A percentile compares a stretch with the other conserved stretches of the same genome.
phyloP scores from a whole-genome alignment of 92 coral and sea anemone genomes.

The Isaurus tuberculatus region DNA sequence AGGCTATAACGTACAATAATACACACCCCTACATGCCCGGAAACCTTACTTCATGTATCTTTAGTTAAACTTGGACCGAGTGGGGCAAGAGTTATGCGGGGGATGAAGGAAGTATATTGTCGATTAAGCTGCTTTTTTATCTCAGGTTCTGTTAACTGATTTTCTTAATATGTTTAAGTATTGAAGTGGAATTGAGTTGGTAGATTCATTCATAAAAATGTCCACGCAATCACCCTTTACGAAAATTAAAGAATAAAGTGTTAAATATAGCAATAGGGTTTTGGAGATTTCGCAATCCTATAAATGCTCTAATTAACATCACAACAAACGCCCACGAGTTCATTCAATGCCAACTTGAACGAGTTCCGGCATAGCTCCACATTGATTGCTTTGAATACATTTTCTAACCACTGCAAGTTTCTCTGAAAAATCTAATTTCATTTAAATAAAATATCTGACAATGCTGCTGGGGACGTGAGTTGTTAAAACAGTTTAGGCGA shows the following conservation, averaged over 20 bases:
- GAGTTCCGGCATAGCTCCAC: slow-evolving; percentile 30
- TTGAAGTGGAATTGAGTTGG: background rate
- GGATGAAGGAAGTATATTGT: background rate
- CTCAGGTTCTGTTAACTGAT: too few species aligned
- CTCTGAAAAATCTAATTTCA: background rate
- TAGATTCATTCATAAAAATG: background rate
- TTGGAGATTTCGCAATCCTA: slow-evolving; percentile 25
- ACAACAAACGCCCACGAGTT: slow-evolving; percentile 42
- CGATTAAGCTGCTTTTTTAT: background rate
- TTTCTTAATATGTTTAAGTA: background rate
- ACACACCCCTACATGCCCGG: slow-evolving; percentile 27
- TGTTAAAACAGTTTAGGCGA: background rate
- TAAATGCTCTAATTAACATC: background rate
- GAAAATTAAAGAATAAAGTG: background rate
- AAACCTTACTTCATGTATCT: background rate
- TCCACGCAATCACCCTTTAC: background rate
- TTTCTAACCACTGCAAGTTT: background rate
- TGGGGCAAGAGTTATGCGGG: background rate
- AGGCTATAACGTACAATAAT: background rate
- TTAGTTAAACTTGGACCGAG: background rate
- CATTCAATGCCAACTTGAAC: background rate
- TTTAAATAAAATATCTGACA: background rate
- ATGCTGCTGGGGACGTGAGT: background rate
- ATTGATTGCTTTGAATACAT: background rate
- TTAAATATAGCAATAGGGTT: background rate